These are phyloP conservation scores for Craterocephalus amniculus DNA, from an alignment of 2,797 vertebrate genomes.

Conservation along the genomic window DNA sequence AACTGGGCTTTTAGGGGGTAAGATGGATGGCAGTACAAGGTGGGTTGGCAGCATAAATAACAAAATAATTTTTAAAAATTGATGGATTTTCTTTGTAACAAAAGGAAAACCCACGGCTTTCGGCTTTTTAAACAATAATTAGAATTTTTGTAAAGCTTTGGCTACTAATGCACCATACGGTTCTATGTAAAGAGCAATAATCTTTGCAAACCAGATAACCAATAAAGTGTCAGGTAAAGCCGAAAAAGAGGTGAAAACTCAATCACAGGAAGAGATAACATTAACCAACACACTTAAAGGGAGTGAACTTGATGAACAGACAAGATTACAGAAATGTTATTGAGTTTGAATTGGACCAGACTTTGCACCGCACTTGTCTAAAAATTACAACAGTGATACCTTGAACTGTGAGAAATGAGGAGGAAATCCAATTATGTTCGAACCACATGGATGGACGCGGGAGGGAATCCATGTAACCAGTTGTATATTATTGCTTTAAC, in stretches of 20 bases:
- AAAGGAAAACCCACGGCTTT: constrained; percentile 46
- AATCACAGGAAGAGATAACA: constrained; percentile 95
- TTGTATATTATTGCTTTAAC: constrained; percentile 71
- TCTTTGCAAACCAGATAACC: constrained; percentile 99
- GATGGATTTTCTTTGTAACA: constrained; percentile 44
- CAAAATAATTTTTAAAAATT: constrained; percentile 54
- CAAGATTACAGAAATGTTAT: constrained; percentile 91
- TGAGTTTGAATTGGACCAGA: constrained; percentile 92
- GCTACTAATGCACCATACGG: constrained; percentile 83
- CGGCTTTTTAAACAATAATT: constrained; percentile 61
- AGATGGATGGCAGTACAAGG: constrained; percentile 73
- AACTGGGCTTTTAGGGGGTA: constrained; percentile 78
- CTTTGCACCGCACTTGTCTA: constrained; percentile 89
- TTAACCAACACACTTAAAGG: constrained; percentile 90
- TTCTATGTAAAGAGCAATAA: constrained; percentile 89
- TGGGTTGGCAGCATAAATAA: constrained; percentile 62
- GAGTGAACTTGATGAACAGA: constrained; percentile 84
- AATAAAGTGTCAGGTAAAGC: constrained; percentile 95
- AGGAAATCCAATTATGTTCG: constrained; percentile 74
- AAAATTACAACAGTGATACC: constrained; percentile 80
- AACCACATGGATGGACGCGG: constrained; percentile 62
- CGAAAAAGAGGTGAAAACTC: constrained; percentile 97
- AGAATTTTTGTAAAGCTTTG: constrained; percentile 70
- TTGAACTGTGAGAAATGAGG: constrained; percentile 73
- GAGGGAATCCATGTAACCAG: constrained; percentile 73